These are phyloP conservation scores for Horisme vitalbata DNA, from an alignment of 2,888 invertebrate species.

Conservation along the genomic window DNA sequence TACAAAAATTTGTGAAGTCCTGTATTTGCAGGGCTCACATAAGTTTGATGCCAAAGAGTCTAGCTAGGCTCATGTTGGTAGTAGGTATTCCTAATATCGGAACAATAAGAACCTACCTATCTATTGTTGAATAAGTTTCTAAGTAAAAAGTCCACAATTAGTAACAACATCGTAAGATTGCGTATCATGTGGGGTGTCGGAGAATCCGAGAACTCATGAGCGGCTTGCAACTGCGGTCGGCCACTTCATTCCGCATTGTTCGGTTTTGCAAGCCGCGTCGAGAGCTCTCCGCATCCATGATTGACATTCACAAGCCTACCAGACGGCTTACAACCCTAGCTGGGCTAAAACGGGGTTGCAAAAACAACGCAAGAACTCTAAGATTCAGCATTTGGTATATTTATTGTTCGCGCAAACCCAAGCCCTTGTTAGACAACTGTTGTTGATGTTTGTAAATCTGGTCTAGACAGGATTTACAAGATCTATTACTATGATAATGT, in stretches of 20 bases:
- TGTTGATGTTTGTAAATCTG: conserved; percentile 14
- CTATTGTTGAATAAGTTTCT: background rate
- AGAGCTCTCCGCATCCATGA: conserved; percentile 63
- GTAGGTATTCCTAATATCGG: no score
- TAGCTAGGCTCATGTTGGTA: no score
- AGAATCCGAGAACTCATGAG: conserved; percentile 29
- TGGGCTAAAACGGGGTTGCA: conserved; percentile 39
- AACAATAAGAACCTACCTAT: background rate
- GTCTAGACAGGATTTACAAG: conserved; percentile 4
- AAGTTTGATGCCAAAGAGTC: no score
- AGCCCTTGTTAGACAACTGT: conserved; percentile 18
- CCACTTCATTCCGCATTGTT: conserved; percentile 72
- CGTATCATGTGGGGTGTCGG: conserved; percentile 14
- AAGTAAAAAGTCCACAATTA: background rate
- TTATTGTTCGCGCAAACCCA: conserved; percentile 15
- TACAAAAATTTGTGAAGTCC: no score
- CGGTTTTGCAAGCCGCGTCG: conserved; percentile 57
- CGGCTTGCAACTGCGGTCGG: conserved; percentile 43
- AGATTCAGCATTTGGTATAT: conserved; percentile 19
- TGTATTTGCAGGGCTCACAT: no score
- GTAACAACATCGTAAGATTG: conserved; percentile 3
- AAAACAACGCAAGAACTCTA: conserved; percentile 28
- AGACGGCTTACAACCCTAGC: conserved; percentile 55
- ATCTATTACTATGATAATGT: conserved; percentile 2
- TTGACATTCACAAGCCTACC: conserved; percentile 62